Evolutionary conservation across 2,113 vertebrate species (phyloP), one percentile per base, ranked within the genome.

Genomic region (Anseranas semipalmata): DNA sequence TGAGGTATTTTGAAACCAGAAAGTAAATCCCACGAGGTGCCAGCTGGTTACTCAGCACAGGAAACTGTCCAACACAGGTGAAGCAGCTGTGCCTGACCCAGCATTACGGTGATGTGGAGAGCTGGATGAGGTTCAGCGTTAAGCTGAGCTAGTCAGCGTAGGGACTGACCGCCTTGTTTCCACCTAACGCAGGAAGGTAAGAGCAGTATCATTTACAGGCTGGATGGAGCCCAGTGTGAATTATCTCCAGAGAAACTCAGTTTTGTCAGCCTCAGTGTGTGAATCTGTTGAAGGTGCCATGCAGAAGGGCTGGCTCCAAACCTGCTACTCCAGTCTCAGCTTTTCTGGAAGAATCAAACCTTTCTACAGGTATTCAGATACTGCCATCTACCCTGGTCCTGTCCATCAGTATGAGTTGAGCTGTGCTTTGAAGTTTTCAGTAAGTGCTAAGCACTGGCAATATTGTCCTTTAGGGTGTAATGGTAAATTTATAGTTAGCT

Each of bases 261-360:
- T 52, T 96, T 76, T 85, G 48, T 82, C 87, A 91, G 85, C 35
- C 21, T 92, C 62, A 33, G 10, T 52, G 77, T 93, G 90, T 93
- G 90, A 92, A 96, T 80, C 39, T 76, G 58, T 59, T 48, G 53
- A 72, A 65, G 62, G 9, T 79, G 63, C 53, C 3, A 5, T 68
- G 67, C 39, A 53, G 74, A 56, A 84, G 86, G 56, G 43, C 28
- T 87, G 39, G n/a, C 53, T 79, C 67, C 68, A 53, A 95, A 79
- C 48, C 71, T 89, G 56, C 30, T 62, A 53, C 85, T 48, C 30
- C 30, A 60, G 4, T 33, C 74, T 83, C 7, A 3, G 71, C 66
- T 91, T 48, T 91, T 87, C 85, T 85, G 78, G 71, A 93, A 89
- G 70, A 75, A 91, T 46, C 65, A 78, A 52, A 65, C 66, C 17